phyloP scores from a whole-genome alignment of 2,113 vertebrate genomes.

The Eptesicus fuscus region DNA sequence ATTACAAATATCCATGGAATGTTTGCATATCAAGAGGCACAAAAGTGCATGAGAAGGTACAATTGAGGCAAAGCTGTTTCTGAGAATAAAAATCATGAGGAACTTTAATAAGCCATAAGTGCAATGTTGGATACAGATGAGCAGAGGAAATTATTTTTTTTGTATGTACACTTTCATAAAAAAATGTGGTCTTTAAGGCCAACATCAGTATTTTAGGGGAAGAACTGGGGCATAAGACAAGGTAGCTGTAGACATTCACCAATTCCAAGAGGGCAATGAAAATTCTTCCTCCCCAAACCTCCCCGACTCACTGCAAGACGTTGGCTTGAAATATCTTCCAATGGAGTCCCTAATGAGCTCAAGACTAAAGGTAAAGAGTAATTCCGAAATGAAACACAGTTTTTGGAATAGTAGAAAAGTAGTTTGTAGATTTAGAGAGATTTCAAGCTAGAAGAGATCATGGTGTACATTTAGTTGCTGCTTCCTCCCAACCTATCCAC shows the following conservation, averaged over 20 bases:
- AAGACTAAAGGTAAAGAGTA: not conserved
- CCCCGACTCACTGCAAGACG: not conserved
- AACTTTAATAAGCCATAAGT: not conserved
- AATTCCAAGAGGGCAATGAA: not conserved
- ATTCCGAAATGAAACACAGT: not conserved
- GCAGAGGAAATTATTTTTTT: not conserved
- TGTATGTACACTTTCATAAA: not conserved
- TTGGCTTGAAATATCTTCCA: not conserved
- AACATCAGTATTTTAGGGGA: not conserved
- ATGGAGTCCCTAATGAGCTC: not conserved
- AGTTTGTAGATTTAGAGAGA: not conserved
- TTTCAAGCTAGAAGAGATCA: not conserved
- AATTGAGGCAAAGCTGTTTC: not conserved
- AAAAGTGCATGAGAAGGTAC: not conserved
- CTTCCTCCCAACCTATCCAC: not conserved
- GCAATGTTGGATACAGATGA: not conserved
- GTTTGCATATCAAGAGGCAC: not conserved
- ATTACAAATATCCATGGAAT: not conserved
- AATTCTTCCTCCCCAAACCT: not conserved
- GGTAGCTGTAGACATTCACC: not conserved
- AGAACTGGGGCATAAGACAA: not conserved
- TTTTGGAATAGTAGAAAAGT: not conserved
- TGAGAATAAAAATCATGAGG: not conserved
- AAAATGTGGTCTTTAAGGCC: not conserved
- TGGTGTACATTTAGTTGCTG: not conserved